Base-by-base conservation (phyloP, 2,113 vertebrate species). In the Dascyllus trimaculatus region DNA sequence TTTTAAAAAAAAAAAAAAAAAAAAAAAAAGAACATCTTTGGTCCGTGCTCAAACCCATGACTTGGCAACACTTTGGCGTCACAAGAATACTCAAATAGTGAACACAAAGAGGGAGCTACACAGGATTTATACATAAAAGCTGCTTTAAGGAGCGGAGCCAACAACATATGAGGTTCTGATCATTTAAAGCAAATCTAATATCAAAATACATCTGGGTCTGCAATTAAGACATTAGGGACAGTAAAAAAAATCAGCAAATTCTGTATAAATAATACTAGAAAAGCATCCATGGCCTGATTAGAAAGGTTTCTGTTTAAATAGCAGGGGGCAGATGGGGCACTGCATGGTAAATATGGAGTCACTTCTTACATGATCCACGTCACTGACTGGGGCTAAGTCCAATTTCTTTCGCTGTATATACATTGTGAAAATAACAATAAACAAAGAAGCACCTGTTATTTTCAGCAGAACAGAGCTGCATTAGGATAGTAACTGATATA, bases 21-120 rank as follows among this genome's bases (percentile, higher is more conserved):
- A 43, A 67, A 78, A 69, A 59, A 81, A 73, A 80, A 5, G 70
- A 77, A 77, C 15, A 77, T 92, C 91, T 93, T 94, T 94, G 93
- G 93, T 94, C 91, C 93, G 22, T 84, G 61, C 52, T 85, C 73
- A 85, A 93, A 90, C 67, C 71, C 75, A 75, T 29, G 56, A 86
- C 84, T 78, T 79, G 66, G 79, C 29, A 13, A 86, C 81, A 85
- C 82, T 89, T 91, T 91, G 80, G 89, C 82, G 88, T 86, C 59
- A 78, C 65, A 77, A 77, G 46, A 84, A 82, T 15, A 71, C 45
- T 69, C 62, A 53, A 57, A 85, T 38, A 60, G 56, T 78, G 75
- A 89, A 82, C 60, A 77, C 58, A 78, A 87, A 78, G 65, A 58
- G 18, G 48, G 69, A 83, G 88, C 84, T 82, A 87, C 84, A 84